phyloP scores from a whole-genome alignment of 2,113 vertebrate genomes.

The Nanorana parkeri region DNA sequence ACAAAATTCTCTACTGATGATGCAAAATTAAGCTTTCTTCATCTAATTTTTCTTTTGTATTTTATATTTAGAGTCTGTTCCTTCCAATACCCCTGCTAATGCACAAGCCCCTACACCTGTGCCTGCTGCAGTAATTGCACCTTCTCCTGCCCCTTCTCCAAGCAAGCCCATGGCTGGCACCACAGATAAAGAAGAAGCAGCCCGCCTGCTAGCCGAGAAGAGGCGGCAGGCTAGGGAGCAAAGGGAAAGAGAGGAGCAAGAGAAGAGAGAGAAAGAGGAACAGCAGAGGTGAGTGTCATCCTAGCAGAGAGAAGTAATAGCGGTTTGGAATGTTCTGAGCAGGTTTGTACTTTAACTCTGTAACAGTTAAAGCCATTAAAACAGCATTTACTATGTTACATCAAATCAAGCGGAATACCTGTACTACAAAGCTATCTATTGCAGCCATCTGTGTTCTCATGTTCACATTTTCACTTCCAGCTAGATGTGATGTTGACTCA shows the following conservation, averaged over 20 bases:
- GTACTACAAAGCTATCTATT: too few relatives aligned
- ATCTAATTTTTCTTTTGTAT: too few relatives aligned
- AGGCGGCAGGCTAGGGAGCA: conserved; percentile 91
- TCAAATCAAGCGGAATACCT: too few relatives aligned
- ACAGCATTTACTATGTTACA: too few relatives aligned
- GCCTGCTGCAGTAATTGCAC: neutral
- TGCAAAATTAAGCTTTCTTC: too few relatives aligned
- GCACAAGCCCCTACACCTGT: neutral
- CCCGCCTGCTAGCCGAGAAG: conserved; percentile 87
- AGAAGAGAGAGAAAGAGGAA: conserved; percentile 84
- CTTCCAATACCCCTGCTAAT: conserved; percentile 51
- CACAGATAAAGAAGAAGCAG: conserved; percentile 88
- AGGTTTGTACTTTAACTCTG: neutral
- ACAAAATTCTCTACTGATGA: too few relatives aligned
- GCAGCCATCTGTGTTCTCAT: too few relatives aligned
- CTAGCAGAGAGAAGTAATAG: neutral
- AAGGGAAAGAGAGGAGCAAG: conserved; percentile 88
- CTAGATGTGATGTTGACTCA: too few relatives aligned
- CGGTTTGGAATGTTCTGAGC: neutral
- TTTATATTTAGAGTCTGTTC: conserved; percentile 31
- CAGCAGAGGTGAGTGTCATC: conserved; percentile 78
- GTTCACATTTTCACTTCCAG: too few relatives aligned
- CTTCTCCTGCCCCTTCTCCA: conserved; percentile 66
- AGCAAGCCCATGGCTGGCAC: conserved; percentile 87
- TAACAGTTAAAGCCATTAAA: neutral